These are phyloP conservation scores for Montipora capitata DNA, from an alignment of 92 coral and sea anemone species.

Conservation along the genomic window DNA sequence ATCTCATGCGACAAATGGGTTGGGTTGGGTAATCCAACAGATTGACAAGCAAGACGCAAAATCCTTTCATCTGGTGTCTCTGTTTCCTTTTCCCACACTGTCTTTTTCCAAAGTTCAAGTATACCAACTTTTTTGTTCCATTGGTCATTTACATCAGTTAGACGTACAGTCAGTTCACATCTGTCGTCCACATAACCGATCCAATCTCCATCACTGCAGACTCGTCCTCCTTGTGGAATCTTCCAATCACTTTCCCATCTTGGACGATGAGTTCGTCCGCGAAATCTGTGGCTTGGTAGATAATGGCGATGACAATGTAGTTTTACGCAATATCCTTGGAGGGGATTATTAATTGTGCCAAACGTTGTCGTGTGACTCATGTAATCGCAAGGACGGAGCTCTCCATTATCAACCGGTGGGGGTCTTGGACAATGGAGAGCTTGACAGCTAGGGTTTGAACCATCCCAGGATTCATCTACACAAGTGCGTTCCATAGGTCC, in stretches of 20 bases:
- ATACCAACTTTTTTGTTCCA: constrained; percentile 15
- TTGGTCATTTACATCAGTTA: not conserved
- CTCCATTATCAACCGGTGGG: constrained; percentile 30
- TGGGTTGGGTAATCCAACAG: not conserved
- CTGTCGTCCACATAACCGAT: constrained; percentile 35
- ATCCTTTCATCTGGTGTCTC: not conserved
- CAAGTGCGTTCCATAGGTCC: constrained; percentile 45
- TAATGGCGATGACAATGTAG: constrained; percentile 3
- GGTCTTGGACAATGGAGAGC: constrained; percentile 34
- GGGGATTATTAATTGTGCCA: constrained; percentile 33
- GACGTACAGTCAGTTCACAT: constrained; percentile 12
- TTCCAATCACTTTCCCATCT: constrained; percentile 48
- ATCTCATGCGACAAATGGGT: not conserved
- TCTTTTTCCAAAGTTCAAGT: constrained; percentile 37
- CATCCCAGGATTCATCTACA: constrained; percentile 39
- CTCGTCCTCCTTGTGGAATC: constrained; percentile 16
- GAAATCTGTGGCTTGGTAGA: constrained; percentile 22
- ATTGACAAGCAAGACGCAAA: not conserved
- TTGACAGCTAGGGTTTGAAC: constrained; percentile 20
- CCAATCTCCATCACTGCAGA: constrained; percentile 1
- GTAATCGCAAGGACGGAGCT: constrained; percentile 8
- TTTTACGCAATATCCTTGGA: constrained; percentile 47
- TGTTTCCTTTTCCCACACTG: constrained; percentile 1
- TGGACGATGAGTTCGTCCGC: not conserved
- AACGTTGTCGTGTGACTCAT: not conserved